Base-by-base conservation (phyloP, 2,888 invertebrate species). In the Minunthozetes semirufus region DNA sequence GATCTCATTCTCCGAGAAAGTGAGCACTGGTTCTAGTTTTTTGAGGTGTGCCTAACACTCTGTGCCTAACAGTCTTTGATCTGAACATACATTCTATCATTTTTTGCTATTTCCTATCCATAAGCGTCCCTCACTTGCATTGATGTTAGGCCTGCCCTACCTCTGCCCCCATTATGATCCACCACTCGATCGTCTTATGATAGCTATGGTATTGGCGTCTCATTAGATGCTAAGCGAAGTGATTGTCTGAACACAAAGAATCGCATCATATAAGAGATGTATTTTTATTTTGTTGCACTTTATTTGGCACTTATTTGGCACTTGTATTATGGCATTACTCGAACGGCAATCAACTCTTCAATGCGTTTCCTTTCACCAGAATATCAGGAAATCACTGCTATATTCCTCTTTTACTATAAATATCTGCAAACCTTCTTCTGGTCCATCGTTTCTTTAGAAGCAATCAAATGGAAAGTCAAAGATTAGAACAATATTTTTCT, bases 341-440 rank as follows among this genome's bases (percentile, higher is more conserved):
- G 25, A 63, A 48, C 46, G 42, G 70, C 70, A 70, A 70, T 70
- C 48, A 70, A 70, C 70, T 61, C 33, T 42, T 38, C 33, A 46
- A 70, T 25, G 48, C 70, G 19, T 70, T 70, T 70, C 70, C 70
- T 70, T 25, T 70, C 19, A 22, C 4, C 6, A 48, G 25, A 61
- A 15, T 66, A 66, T 66, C 63, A 46, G 70, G 70, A 70, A 70
- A 70, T 70, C 70, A 70, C 46, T 70, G 70, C 70, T 15, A 70
- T 70, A 70, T 70, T 70, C 70, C 46, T 68, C 61, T n/a, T 3
- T 63, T 1, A 38, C 38, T 48, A 70, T 70, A 70, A 70, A 70
- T 70, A 70, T 70, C 46, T 42, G 33, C 1, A 33, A 48, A 46
- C 70, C 46, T 70, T 70, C 70, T 46, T 66, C 70, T 22, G 46